Evolutionary conservation across 2,113 vertebrate species (phyloP), one percentile per base, ranked within the genome.

Genomic region (Urocolius indicus): DNA sequence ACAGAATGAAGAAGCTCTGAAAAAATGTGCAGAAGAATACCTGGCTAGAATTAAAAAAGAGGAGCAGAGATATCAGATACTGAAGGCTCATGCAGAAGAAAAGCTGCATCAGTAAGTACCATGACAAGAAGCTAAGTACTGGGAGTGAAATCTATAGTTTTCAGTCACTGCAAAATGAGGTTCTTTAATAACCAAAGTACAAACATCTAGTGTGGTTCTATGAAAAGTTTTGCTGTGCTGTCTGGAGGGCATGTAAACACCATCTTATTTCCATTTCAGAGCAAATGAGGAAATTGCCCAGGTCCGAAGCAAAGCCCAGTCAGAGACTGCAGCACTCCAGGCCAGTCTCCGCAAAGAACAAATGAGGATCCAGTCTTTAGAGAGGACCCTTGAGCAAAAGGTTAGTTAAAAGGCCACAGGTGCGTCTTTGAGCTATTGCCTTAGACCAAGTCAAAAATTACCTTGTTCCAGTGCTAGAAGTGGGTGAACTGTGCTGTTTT

Each of bases 11-110:
- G 98, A 98, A 62, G 98, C 98, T 1, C 94, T 99, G 87, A 99
- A 99, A 97, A 98, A 98, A 66, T 99, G 98, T 52, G 98, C 97
- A 9, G 98, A 99, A 91, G 98, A 98, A 16, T 99, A 98, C 85
- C 82, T 99, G 52, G 95, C 57, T 11, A 97, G 98, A 69, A 97
- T 99, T 52, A 98, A 98, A 69, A 98, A 98, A 82, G 99, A 99
- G 49, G 98, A 98, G 91, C 98, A 98, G 96, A 97, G 99, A 16
- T 99, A 99, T 45, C 98, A 98, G 89, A 98, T 98, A 2, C 98
- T 99, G 4, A 99, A 99, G 97, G 97, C 98, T 32, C 99, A 99
- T 2, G 99, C 99, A 0, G 99, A 99, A 83, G 99, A 99, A 92
- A 99, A 99, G 88, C 98, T 99, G 29, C 65, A 74, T 38, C 95